Conservation (phyloP, 2,797 vertebrate genomes). For the Numenius phaeopus region DNA sequence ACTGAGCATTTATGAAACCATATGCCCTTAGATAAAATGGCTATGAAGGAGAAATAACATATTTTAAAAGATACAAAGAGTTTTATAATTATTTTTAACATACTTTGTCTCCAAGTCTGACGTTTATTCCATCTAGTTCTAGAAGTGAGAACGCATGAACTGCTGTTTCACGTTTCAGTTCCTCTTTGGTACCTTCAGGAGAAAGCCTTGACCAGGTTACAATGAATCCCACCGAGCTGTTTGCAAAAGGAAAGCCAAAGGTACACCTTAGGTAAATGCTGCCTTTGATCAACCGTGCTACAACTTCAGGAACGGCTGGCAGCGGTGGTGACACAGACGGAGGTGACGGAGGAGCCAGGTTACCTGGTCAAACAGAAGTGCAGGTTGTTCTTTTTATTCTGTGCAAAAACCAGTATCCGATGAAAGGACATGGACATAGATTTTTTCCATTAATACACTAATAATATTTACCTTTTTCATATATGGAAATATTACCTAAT, state of each 20-base stretch:
- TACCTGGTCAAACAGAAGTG: slow-evolving; percentile 58
- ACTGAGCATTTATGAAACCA: not conserved
- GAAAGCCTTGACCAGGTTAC: slow-evolving; percentile 89
- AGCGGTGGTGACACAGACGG: slow-evolving; percentile 69
- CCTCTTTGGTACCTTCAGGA: slow-evolving; percentile 84
- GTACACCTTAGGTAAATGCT: slow-evolving; percentile 85
- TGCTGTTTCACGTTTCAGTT: slow-evolving; percentile 87
- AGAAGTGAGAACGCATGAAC: slow-evolving; percentile 84
- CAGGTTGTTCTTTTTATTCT: not conserved
- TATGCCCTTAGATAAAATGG: not conserved
- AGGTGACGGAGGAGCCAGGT: slow-evolving; percentile 5
- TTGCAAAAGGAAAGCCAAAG: slow-evolving; percentile 79
- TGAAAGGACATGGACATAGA: not conserved
- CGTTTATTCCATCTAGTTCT: slow-evolving; percentile 91
- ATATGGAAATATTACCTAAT: not conserved
- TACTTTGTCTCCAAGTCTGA: slow-evolving; percentile 92
- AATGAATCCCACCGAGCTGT: slow-evolving; percentile 84
- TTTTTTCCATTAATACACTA: not conserved
- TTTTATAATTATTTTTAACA: slow-evolving; percentile 10
- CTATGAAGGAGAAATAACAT: not conserved
- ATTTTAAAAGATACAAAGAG: not conserved
- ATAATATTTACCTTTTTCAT: not conserved
- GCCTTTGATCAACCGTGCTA: slow-evolving; percentile 77
- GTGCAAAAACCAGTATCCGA: not conserved
- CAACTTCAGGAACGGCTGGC: slow-evolving; percentile 78